These are phyloP conservation scores for Melinopterus prodromus DNA, from an alignment of 2,888 invertebrate species.

Conservation along the genomic window DNA sequence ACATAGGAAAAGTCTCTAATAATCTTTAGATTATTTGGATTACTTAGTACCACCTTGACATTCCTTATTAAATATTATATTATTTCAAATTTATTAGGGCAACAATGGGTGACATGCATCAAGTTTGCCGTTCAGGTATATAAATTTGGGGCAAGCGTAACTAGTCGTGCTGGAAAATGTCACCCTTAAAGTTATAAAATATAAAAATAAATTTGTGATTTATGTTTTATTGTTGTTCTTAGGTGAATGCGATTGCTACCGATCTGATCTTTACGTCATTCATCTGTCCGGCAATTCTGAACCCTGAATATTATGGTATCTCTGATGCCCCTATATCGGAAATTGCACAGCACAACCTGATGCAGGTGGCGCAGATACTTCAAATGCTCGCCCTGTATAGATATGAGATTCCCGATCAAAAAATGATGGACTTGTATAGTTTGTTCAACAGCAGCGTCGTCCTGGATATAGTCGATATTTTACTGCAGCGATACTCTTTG, in stretches of 20 bases:
- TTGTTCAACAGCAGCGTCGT: constrained; percentile 66
- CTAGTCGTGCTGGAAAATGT: too few relatives aligned
- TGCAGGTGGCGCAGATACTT: constrained; percentile 87
- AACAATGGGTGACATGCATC: too few relatives aligned
- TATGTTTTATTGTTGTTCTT: constrained; percentile 36
- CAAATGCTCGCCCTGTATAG: constrained; percentile 89
- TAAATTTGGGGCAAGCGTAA: too few relatives aligned
- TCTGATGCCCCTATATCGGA: constrained; percentile 92
- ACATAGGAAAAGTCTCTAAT: too few relatives aligned
- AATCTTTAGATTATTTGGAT: too few relatives aligned
- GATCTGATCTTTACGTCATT: constrained; percentile 94
- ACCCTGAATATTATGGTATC: constrained; percentile 95
- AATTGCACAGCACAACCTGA: constrained; percentile 87
- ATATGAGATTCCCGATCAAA: constrained; percentile 80
- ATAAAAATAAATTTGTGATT: constrained; percentile 10
- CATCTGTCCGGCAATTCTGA: constrained; percentile 95
- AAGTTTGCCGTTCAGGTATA: too few relatives aligned
- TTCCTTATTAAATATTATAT: too few relatives aligned
- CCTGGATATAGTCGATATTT: constrained; percentile 78
- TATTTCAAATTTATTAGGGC: too few relatives aligned
- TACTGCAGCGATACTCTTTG: constrained; percentile 26
- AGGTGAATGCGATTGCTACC: constrained; percentile 76
- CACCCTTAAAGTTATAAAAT: constrained; percentile 19
- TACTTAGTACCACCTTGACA: too few relatives aligned
- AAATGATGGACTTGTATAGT: constrained; percentile 78